These are phyloP conservation scores for Elephas maximus DNA, from an alignment of 2,113 vertebrate species.

Conservation along the genomic window DNA sequence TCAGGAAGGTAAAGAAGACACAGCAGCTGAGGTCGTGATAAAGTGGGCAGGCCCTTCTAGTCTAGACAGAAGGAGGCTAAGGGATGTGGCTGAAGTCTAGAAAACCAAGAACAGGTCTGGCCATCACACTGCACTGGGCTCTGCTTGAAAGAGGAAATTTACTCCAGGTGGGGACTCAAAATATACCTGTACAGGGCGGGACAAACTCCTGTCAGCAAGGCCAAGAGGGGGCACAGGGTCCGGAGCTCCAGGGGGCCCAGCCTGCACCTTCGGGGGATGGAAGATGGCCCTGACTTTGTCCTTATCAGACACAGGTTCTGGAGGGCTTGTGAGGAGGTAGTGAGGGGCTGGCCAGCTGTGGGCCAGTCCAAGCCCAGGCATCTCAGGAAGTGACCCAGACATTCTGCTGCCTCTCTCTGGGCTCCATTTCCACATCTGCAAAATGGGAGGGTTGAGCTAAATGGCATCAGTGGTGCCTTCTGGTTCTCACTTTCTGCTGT, in stretches of 20 bases:
- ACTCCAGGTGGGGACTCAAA: neutral
- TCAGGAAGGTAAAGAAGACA: neutral
- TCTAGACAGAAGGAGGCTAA: neutral
- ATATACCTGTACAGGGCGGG: neutral
- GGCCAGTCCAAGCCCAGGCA: neutral
- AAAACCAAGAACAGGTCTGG: neutral
- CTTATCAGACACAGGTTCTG: neutral
- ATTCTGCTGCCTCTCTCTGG: neutral
- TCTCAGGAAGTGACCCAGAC: neutral
- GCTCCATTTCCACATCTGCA: neutral
- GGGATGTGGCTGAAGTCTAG: neutral
- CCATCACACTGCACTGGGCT: neutral
- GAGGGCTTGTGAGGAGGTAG: neutral
- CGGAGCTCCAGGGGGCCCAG: neutral
- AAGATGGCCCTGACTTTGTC: neutral
- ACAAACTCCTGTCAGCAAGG: neutral
- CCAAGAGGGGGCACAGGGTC: neutral
- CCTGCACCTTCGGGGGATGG: neutral
- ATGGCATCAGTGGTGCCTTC: neutral
- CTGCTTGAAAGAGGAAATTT: neutral
- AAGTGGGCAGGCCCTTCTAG: neutral
- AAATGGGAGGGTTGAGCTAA: neutral
- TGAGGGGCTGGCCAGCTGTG: neutral
- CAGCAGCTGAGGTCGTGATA: neutral
- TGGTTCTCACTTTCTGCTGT: neutral